These are phyloP conservation scores for Chionodraco myersi DNA, from an alignment of 2,113 vertebrate species.

Conservation along the genomic window DNA sequence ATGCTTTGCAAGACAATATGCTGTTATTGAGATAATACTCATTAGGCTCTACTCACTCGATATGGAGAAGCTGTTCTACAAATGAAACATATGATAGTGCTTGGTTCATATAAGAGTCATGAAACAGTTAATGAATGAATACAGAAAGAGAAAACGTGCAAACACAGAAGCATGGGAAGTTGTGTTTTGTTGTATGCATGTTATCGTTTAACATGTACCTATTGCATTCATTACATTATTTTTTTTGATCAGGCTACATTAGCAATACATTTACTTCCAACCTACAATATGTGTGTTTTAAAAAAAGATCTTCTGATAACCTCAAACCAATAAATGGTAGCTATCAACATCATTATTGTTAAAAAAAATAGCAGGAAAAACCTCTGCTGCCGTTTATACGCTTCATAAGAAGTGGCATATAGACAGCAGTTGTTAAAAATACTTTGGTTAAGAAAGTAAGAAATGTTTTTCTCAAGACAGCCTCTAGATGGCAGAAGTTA, in stretches of 20 bases:
- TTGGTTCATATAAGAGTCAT: background rate
- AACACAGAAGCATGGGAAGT: slow-evolving; percentile 11
- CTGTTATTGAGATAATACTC: background rate
- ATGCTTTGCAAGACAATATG: slow-evolving; percentile 15
- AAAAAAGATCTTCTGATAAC: background rate
- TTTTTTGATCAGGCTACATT: no score
- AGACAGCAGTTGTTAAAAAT: slow-evolving; percentile 4
- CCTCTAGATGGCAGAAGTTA: slow-evolving; percentile 67
- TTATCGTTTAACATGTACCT: no score
- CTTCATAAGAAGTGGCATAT: background rate
- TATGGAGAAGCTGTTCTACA: background rate
- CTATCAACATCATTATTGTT: background rate
- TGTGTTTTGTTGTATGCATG: background rate
- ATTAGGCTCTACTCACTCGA: slow-evolving; percentile 7
- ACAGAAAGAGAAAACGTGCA: background rate
- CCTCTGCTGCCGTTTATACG: slow-evolving; percentile 2
- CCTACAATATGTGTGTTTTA: background rate
- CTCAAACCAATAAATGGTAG: background rate
- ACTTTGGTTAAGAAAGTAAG: background rate
- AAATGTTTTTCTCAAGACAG: background rate
- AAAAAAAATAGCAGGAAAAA: background rate
- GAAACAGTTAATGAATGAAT: background rate
- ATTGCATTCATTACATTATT: no score
- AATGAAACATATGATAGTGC: background rate
- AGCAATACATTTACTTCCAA: no score